These are phyloP conservation scores for Plutella xylostella DNA, from an alignment of 2,888 invertebrate species.

Conservation along the genomic window DNA sequence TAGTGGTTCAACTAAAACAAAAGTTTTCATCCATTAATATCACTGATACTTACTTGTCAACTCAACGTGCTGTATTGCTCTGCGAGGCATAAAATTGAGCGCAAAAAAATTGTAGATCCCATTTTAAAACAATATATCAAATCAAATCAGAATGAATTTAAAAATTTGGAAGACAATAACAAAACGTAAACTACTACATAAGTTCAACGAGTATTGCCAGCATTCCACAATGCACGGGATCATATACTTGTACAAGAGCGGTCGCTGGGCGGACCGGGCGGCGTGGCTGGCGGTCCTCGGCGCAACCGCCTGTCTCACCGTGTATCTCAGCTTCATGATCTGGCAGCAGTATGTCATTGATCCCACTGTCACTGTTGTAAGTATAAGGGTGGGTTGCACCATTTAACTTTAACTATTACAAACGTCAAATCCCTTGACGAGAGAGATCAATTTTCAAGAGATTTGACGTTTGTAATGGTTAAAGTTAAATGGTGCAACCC, in stretches of 20 bases:
- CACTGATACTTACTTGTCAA: too few species aligned
- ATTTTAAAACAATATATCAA: background rate
- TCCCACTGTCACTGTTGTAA: slow-evolving; percentile 54
- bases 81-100: background rate
- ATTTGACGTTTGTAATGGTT: too few species aligned
- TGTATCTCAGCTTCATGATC: slow-evolving; percentile 45
- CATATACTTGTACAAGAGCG: background rate
- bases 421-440: too few species aligned
- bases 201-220: background rate
- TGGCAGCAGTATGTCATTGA: slow-evolving; percentile 44
- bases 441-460: too few species aligned
- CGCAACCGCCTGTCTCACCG: slow-evolving; percentile 32
- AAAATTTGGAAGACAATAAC: background rate
- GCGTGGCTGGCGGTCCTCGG: slow-evolving; percentile 22
- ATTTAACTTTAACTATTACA: too few species aligned
- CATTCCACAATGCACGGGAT: slow-evolving; percentile 5
- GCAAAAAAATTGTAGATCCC: background rate
- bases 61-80: too few species aligned
- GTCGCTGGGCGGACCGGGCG: background rate
- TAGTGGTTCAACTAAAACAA: too few species aligned
- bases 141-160: background rate
- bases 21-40: too few species aligned
- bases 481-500: too few species aligned
- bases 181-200: background rate
- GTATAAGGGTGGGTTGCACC: too few species aligned